Percentiles rank a stretch among this genome's conserved stretches.
phyloP scores from a whole-genome alignment of 1,140 invertebrate species.

The Drosophila dunni region DNA sequence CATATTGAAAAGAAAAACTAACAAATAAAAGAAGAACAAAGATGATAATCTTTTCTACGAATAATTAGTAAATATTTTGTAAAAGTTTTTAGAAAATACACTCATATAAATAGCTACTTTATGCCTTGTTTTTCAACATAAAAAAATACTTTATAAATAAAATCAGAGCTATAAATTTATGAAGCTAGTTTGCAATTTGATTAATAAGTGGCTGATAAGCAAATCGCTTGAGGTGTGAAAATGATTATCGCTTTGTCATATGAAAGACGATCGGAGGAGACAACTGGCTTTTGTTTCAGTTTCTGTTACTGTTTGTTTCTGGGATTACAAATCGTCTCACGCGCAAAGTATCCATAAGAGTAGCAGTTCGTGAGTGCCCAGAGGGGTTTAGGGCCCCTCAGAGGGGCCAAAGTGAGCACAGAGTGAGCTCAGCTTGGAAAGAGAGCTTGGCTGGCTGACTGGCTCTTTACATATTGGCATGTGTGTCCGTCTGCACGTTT shows the following conservation, averaged over 20 bases:
- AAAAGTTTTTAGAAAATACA: too few species aligned
- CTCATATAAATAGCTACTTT: too few species aligned
- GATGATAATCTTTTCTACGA: too few species aligned
- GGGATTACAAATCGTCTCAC: constrained; percentile 78
- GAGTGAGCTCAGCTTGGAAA: not conserved
- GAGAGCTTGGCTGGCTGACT: constrained; percentile 1
- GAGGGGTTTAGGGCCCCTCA: too few species aligned
- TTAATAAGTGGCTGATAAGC: constrained; percentile 30
- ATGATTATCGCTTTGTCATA: constrained; percentile 71
- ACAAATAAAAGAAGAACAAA: too few species aligned
- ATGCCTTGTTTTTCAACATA: too few species aligned
- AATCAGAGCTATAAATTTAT: too few species aligned
- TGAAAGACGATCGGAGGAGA: constrained; percentile 12
- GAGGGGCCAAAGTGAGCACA: not conserved
- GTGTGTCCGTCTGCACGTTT: constrained; percentile 79
- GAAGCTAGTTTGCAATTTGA: not conserved
- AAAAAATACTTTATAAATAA: too few species aligned
- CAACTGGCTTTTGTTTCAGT: too few species aligned
- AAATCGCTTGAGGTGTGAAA: constrained; percentile 42
- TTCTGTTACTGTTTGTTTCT: constrained; percentile 13
- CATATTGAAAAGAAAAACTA: too few species aligned
- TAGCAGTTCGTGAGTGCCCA: constrained; percentile 64
- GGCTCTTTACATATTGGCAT: constrained; percentile 76
- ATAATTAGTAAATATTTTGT: too few species aligned
- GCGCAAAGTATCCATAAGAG: constrained; percentile 47